Base-by-base conservation (phyloP, 2,797 vertebrate genomes). In the Rhabdophis nuchalis region DNA sequence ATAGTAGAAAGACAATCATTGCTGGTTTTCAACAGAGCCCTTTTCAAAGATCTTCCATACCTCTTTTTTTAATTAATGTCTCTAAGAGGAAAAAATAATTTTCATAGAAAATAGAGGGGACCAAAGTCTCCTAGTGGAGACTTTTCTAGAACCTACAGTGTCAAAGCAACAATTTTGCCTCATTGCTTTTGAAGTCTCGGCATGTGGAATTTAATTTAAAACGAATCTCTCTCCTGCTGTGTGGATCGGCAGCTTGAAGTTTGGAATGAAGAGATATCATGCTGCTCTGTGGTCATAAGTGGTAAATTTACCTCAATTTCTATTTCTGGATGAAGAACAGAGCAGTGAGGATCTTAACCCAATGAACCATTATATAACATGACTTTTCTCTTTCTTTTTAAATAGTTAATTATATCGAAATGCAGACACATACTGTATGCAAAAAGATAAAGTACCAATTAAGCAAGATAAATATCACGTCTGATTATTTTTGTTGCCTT, bases 181-280 rank as follows among this genome's bases (percentile, higher is more conserved):
- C 93, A 90, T 94, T 94, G 68, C 61, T 86, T 95, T 90, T 92
- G 92, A 94, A 95, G 92, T 94, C 93, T 93, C 93, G 94, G 93
- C 64, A 92, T 87, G 91, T 82, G 72, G 72, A 82, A 82, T 94
- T 95, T 96, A 93, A 96, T 96, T 97, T 96, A 96, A 96, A 97
- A 96, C 4, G 72, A 95, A 93, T 96, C 89, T 94, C 93, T 94
- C 90, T 95, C 94, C 94, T 82, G 56, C 50, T 94, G 94, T 93
- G 93, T 92, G 92, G 92, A 91, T 92, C 94, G 91, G 91, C 41
- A 0, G 82, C 91, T 93, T 93, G 94, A 96, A 96, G 94, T 91
- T 60, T 92, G 90, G 93, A 93, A 93, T 54, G 90, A 95, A 95
- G 93, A 72, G 60, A 90, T 96, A 92, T 95, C 94, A 94, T 93